Percentiles rank a stretch among this genome's conserved stretches.
Evolutionary conservation across 2,797 vertebrate genomes (phyloP).

Genomic region (Holocentrus rufus): DNA sequence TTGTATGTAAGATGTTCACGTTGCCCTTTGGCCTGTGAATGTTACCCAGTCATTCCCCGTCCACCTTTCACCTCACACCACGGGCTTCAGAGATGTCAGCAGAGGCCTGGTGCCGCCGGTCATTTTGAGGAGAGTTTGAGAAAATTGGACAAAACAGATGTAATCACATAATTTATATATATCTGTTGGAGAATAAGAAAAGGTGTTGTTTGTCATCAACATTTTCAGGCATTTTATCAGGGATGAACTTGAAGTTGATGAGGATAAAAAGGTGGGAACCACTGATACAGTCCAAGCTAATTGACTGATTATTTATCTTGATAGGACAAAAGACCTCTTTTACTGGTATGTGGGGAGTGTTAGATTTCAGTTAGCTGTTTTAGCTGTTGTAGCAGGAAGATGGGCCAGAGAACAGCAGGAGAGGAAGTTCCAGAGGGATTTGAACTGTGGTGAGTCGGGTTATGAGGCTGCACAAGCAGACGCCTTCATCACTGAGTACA

Average conservation of each 20-base stretch:
- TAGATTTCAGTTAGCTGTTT: constrained; percentile 9
- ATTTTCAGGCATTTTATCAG: too few species aligned
- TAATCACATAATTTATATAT: too few species aligned
- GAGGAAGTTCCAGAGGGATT: constrained; percentile 22
- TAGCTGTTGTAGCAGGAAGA: not conserved
- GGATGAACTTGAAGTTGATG: not conserved
- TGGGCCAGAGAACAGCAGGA: not conserved
- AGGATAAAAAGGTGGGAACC: not conserved
- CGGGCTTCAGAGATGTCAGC: too few species aligned
- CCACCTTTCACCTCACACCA: not conserved
- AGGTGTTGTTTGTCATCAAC: too few species aligned
- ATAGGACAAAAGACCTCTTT: not conserved
- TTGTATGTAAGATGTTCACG: constrained; percentile 7
- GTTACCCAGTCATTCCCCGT: not conserved
- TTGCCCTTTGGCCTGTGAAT: constrained; percentile 1
- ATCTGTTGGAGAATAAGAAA: too few species aligned
- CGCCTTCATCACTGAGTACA: constrained; percentile 12
- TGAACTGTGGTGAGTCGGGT: constrained; percentile 29
- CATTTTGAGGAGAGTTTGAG: too few species aligned
- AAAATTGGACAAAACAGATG: too few species aligned
- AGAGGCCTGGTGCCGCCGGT: too few species aligned
- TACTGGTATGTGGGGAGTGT: too few species aligned
- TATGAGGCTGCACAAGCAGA: constrained; percentile 34
- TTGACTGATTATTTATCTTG: too few species aligned
- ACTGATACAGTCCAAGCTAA: too few species aligned